These are phyloP conservation scores for Leptinotarsa tumamoca DNA, from an alignment of 2,888 invertebrate species.

Conservation along the genomic window DNA sequence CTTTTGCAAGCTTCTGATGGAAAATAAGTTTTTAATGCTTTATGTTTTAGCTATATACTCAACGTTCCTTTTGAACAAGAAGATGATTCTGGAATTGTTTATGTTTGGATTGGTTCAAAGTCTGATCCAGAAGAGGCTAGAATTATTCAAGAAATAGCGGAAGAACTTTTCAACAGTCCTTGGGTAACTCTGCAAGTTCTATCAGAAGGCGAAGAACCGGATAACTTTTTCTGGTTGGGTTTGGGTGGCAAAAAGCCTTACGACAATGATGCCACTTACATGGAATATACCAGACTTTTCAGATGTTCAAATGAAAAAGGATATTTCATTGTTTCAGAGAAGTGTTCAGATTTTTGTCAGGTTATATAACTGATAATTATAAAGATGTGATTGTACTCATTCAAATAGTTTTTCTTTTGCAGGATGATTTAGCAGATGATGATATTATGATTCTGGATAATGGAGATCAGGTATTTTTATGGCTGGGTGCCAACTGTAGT, in stretches of 20 bases:
- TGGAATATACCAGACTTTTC: constrained; percentile 93
- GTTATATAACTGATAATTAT: constrained; percentile 64
- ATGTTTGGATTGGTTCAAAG: constrained; percentile 94
- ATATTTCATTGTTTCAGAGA: constrained; percentile 98
- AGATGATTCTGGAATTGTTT: constrained; percentile 89
- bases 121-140: constrained; percentile 87
- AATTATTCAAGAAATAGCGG: constrained; percentile 91
- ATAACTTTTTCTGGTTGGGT: constrained; percentile 99
- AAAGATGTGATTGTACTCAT: not conserved
- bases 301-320: constrained; percentile 99
- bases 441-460: constrained; percentile 99
- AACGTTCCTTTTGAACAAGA: constrained; percentile 93
- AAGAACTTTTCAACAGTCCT: constrained; percentile 89
- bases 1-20: constrained; percentile 43
- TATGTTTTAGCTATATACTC: constrained; percentile 82
- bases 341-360: constrained; percentile 98
- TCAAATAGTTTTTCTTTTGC: constrained; percentile 57
- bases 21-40: constrained; percentile 2
- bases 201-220: constrained; percentile 95
- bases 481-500: constrained; percentile 96
- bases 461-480: constrained; percentile 96
- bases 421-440: constrained; percentile 99
- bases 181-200: constrained; percentile 84
- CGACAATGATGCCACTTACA: constrained; percentile 89
- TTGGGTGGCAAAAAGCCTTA: constrained; percentile 88